These are phyloP conservation scores for Nettapus auritus DNA, from an alignment of 2,113 vertebrate genomes.

Conservation along the genomic window DNA sequence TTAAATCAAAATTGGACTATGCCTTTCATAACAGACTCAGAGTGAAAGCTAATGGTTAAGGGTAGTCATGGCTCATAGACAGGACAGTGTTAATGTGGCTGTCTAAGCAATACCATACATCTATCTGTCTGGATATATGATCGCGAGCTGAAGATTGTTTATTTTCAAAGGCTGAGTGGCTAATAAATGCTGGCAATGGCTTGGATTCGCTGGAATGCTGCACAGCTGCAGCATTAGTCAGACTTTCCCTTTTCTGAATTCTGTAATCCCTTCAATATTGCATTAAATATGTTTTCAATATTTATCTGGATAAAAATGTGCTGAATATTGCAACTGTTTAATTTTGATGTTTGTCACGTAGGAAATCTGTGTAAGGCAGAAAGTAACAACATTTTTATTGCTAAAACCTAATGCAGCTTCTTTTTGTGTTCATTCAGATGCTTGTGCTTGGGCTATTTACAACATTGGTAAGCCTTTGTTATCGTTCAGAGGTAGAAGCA, in stretches of 20 bases:
- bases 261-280: conserved; percentile 81
- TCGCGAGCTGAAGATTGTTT: conserved; percentile 66
- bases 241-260: conserved; percentile 80
- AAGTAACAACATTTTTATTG: conserved; percentile 56
- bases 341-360: conserved; percentile 71
- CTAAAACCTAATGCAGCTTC: not conserved
- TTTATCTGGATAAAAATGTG: conserved; percentile 81
- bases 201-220: conserved; percentile 67
- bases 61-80: not conserved
- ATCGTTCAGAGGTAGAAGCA: conserved; percentile 32
- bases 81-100: conserved; percentile 24
- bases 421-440: not conserved
- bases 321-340: conserved; percentile 79
- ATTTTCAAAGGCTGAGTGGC: conserved; percentile 73
- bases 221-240: conserved; percentile 78
- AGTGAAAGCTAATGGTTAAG: not conserved
- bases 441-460: not conserved
- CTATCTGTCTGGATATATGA: conserved; percentile 46
- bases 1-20: not conserved
- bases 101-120: conserved; percentile 19
- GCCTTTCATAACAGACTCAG: not conserved
- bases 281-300: conserved; percentile 84
- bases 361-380: conserved; percentile 67
- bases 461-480: not conserved
- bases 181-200: conserved; percentile 75